Evolutionary conservation across 1,140 invertebrate species (phyloP).

Genomic region (Paraescarpia echinospica): DNA sequence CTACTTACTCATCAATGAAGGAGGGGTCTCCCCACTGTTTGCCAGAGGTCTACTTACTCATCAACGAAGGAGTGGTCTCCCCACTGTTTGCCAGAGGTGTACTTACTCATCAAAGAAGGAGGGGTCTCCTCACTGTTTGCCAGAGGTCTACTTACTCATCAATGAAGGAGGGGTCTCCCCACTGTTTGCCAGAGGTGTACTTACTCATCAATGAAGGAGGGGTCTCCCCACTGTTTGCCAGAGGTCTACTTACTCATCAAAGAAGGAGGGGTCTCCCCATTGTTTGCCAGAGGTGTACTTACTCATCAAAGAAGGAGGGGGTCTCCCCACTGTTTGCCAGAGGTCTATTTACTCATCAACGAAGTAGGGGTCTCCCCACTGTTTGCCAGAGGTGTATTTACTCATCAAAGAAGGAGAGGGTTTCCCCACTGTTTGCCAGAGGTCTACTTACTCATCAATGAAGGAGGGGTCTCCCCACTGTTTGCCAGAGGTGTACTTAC

Average conservation of each 20-base stretch:
- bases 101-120: not conserved
- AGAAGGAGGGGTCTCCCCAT: not conserved
- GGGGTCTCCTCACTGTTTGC: not conserved
- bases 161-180: slow-evolving; percentile 82
- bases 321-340: not conserved
- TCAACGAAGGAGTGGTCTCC: not conserved
- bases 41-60: not conserved
- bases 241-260: not conserved
- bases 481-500: too few species aligned
- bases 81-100: not conserved
- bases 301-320: not conserved
- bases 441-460: too few species aligned
- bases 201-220: not conserved
- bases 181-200: slow-evolving; percentile 69
- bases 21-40: not conserved
- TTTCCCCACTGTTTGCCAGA: too few species aligned
- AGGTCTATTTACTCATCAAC: not conserved
- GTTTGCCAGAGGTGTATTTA: not conserved
- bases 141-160: slow-evolving; percentile 63
- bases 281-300: not conserved
- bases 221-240: not conserved
- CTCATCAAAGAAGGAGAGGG: not conserved
- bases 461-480: too few species aligned
- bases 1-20: not conserved
- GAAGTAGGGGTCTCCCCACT: not conserved